Evolutionary conservation across 2,113 vertebrate genomes (phyloP), one percentile per base, ranked within the genome.

Genomic region (Girardinichthys multiradiatus): DNA sequence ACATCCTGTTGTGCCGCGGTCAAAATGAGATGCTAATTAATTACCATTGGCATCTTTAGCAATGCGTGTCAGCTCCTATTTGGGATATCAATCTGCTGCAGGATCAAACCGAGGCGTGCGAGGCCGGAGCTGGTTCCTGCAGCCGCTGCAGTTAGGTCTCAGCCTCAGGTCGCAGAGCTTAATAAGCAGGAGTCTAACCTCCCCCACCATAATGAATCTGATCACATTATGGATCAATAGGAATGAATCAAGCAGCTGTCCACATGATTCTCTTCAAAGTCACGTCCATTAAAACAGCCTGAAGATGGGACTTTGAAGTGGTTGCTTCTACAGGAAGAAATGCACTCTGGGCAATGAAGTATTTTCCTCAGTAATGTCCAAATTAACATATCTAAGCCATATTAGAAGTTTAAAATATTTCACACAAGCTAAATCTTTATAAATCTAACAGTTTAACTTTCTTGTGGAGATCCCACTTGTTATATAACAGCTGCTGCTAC

Each of bases 1-100:
- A 91, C 93, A 94, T 96, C 94, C 95, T 95, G 95, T 96, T 95
- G 94, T 96, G 96, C 95, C 92, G 91, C 94, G 90, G 93, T 96
- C 95, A 95, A 87, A 97, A 97, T 96, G 94, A 97, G 95, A 96
- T 96, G 95, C 94, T 98, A 98, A 98, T 98, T 98, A 98, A 98
- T 97, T 97, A 97, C 94, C 95, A 94, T 95, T 98, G 96, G 96
- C 96, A 97, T 97, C 95, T 97, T 97, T 96, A 95, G 95, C 94
- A 92, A 95, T 94, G 95, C 93, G 91, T 97, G 96, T 98, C 96
- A 95, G 94, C 96, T 96, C 95, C 92, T 92, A 97, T 98, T 97
- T 97, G 95, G 93, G 91, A 74, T 95, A 94, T 96, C 94, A 95
- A 95, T 95, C 95, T 79, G 91, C 92, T 93, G 82, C 81, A 94